These are phyloP conservation scores for Acanthurus lineatus DNA, from an alignment of 2,797 vertebrate genomes.

Conservation along the genomic window DNA sequence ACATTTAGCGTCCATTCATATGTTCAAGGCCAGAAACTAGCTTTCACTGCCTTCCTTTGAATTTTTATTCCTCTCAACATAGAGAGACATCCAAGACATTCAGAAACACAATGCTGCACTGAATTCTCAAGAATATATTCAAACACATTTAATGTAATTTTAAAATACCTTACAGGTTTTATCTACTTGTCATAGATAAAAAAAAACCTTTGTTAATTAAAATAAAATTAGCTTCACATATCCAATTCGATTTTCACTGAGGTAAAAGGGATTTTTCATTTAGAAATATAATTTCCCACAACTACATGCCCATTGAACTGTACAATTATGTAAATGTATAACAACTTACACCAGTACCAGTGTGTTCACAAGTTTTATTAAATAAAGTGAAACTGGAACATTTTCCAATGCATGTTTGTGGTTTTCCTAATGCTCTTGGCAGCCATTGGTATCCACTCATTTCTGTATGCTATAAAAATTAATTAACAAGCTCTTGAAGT, in stretches of 20 bases:
- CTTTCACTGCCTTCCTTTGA: neutral
- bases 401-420: neutral
- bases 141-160: neutral
- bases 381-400: neutral
- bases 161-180: neutral
- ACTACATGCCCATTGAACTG: neutral
- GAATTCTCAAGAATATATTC: slow-evolving; percentile 9
- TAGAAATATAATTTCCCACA: neutral
- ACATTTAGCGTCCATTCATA: slow-evolving; percentile 43
- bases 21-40: slow-evolving; percentile 25
- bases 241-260: slow-evolving; percentile 1
- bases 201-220: neutral
- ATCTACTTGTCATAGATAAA: too few relatives aligned
- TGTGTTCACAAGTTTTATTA: slow-evolving; percentile 1
- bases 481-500: neutral
- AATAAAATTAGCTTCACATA: neutral
- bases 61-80: slow-evolving; percentile 16
- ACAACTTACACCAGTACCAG: neutral
- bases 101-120: neutral
- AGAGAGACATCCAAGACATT: slow-evolving; percentile 28
- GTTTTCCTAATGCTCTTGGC: neutral
- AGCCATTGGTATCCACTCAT: slow-evolving; percentile 15
- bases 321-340: neutral
- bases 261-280: neutral
- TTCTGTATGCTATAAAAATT: neutral